Conservation (phyloP, 2,113 vertebrate species). For the Hydropotes inermis region DNA sequence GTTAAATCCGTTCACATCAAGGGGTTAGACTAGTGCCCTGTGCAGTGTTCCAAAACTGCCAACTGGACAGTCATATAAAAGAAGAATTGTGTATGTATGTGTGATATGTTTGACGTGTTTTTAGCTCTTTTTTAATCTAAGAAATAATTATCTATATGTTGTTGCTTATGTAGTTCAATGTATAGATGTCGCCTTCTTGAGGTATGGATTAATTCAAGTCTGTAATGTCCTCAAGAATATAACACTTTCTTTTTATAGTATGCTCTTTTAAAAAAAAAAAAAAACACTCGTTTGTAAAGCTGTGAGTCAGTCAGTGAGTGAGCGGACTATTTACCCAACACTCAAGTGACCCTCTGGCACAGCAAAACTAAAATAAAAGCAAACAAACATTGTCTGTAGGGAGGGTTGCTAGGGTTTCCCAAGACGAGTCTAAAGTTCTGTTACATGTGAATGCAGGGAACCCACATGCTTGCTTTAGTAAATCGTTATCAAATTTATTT, state of each 20-base stretch:
- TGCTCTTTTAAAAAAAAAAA: not conserved
- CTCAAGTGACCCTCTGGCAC: not conserved
- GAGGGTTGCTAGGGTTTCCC: not conserved
- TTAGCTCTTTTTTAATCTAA: conserved; percentile 7
- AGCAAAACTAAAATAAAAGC: not conserved
- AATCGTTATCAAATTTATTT: not conserved
- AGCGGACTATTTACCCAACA: not conserved
- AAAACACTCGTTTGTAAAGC: not conserved
- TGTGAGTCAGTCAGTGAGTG: not conserved
- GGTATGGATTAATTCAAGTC: not conserved
- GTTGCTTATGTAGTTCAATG: not conserved
- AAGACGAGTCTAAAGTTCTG: not conserved
- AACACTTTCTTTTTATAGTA: not conserved
- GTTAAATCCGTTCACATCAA: not conserved
- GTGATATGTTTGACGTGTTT: not conserved
- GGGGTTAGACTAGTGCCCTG: not conserved
- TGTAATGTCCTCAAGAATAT: not conserved
- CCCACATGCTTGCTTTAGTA: not conserved
- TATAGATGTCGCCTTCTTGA: not conserved
- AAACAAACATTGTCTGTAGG: not conserved
- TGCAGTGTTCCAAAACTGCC: not conserved
- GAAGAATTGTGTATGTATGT: not conserved
- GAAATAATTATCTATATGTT: not conserved
- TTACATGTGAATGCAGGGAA: not conserved
- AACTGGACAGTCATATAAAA: not conserved